phyloP scores from a whole-genome alignment of 2,888 invertebrate genomes.

The Rhyacophila evoluta region DNA sequence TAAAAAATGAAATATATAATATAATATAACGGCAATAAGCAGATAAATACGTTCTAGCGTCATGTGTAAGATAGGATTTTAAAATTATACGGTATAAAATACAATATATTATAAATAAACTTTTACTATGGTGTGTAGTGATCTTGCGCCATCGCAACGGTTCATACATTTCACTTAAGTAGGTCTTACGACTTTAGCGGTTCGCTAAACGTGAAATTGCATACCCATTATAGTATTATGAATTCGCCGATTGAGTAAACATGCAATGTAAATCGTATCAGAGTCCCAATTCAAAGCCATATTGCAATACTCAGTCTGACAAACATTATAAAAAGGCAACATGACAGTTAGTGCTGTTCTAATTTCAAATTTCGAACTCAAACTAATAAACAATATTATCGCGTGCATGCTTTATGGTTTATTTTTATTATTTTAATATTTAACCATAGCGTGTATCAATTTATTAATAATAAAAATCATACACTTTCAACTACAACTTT shows the following conservation, averaged over 20 bases:
- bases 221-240: neutral
- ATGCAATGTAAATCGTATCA: neutral
- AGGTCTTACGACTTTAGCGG: conserved; percentile 27
- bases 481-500: too few relatives aligned
- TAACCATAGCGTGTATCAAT: too few relatives aligned
- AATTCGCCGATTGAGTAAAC: neutral
- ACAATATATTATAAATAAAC: conserved; percentile 27
- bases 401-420: too few relatives aligned
- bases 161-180: conserved; percentile 30
- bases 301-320: too few relatives aligned
- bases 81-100: conserved; percentile 31
- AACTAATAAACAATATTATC: too few relatives aligned
- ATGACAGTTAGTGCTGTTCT: too few relatives aligned
- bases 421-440: too few relatives aligned
- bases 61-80: conserved; percentile 14
- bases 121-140: conserved; percentile 5
- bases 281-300: neutral
- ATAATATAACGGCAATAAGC: neutral
- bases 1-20: neutral
- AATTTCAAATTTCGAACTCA: too few relatives aligned
- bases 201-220: conserved; percentile 15
- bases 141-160: conserved; percentile 39
- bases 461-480: too few relatives aligned
- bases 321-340: too few relatives aligned
- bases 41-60: neutral